Evolutionary conservation across 2,888 invertebrate species (phyloP), one percentile per base, ranked within the genome.

Genomic region (Phoenoteleia sp.): DNA sequence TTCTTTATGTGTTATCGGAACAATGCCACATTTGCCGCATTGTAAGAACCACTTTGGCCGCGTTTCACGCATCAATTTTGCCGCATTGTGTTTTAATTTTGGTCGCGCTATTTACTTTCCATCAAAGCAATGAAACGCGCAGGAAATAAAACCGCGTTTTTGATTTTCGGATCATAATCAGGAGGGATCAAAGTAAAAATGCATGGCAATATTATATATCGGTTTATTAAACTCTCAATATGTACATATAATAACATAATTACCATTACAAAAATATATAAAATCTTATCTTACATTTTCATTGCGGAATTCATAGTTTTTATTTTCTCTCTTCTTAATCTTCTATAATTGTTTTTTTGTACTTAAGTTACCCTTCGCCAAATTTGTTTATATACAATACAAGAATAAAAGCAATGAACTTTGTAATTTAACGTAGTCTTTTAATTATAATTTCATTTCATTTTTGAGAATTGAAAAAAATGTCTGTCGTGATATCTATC

Each of bases 51-150:
- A 60, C 58, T 58, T 72, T 58, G 36, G 21, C 11, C 21, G 17
- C 33, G 36, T 58, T 72, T 47, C 72, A 58, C 45, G 58, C 58
- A 72, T 58, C 72, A 72, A 58, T 72, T 60, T 72, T 27, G 17
- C n/a, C 47, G 17, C 47, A 47, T 72, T 72, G 58, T 47, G 47
- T 23, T 72, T 72, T 72, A 72, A 72, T 72, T 72, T 56, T 56
- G 19, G 21, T n/a, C 33, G 23, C 42, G 25, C 29, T 71, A 56
- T 71, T 56, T 71, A 36, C 36, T 33, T 47, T 49, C 54, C 54
- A 52, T 36, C 39, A 69, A 58, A 72, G 42, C 23, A 27, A 47
- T 33, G 58, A 72, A 29, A 58, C 72, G 54, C 27, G 3, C 4
- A 6, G 27, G 27, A 27, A 27, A 69, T 56, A 39, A 56, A 36